phyloP scores from a whole-genome alignment of 1,140 invertebrate genomes.

The Aphaenogaster ashmeadi region DNA sequence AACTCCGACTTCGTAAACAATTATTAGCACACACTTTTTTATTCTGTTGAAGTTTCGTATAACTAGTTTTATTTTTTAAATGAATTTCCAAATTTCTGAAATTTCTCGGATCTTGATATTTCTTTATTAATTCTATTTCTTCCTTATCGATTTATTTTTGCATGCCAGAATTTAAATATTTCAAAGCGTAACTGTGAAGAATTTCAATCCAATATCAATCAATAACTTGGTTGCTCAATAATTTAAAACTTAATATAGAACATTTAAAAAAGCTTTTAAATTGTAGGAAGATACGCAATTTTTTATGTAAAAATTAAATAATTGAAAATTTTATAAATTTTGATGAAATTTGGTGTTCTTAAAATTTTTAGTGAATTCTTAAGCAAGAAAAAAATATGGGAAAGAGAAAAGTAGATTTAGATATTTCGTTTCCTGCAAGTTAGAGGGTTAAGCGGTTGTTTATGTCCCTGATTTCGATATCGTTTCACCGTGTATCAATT shows the following conservation, averaged over 20 bases:
- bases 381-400: neutral
- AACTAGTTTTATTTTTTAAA: neutral
- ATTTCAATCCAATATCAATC: conserved; percentile 36
- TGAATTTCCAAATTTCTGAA: neutral
- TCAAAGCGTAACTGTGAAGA: neutral
- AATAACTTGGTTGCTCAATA: conserved; percentile 1
- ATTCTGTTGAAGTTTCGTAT: neutral
- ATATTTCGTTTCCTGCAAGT: neutral
- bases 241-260: neutral
- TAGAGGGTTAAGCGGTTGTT: neutral
- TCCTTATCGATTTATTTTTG: conserved; percentile 11
- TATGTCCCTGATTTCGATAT: conserved; percentile 32
- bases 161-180: conserved; percentile 1
- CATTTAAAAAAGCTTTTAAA: neutral
- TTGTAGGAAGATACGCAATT: neutral
- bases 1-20: neutral
- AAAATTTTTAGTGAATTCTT: neutral
- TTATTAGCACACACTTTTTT: neutral
- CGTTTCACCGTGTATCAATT: conserved; percentile 40
- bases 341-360: neutral
- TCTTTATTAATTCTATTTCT: conserved; percentile 20
- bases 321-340: neutral
- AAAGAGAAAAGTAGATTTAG: neutral
- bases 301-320: neutral
- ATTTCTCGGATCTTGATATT: conserved; percentile 3